Evolutionary conservation across 2,113 vertebrate species (phyloP).

Genomic region (Cnemophilus loriae): DNA sequence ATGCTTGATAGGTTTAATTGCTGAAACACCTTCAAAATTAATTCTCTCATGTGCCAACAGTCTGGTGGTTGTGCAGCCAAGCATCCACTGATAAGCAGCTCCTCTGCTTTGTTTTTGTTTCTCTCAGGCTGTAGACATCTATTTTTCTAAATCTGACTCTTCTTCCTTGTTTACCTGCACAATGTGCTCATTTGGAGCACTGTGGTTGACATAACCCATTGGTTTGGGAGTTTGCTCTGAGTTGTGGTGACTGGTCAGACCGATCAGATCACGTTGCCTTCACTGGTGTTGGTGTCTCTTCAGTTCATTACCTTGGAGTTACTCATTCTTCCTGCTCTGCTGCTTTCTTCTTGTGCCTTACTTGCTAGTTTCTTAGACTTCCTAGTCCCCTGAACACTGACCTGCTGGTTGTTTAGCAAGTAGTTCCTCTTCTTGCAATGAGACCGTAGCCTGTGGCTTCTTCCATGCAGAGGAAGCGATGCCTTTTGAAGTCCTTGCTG

Average conservation of each 20-base stretch:
- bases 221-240: neutral
- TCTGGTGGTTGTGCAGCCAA: neutral
- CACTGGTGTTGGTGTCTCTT: neutral
- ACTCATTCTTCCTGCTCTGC: neutral
- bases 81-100: neutral
- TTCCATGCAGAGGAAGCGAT: neutral
- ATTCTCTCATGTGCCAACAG: neutral
- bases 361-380: neutral
- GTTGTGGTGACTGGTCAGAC: neutral
- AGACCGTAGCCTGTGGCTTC: neutral
- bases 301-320: neutral
- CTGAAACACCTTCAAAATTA: neutral
- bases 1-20: neutral
- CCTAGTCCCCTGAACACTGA: neutral
- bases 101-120: neutral
- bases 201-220: neutral
- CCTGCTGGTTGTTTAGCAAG: neutral
- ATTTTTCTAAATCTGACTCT: neutral
- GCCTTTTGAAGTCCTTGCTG: neutral
- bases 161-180: conserved; percentile 3
- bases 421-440: neutral
- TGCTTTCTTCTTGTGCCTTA: neutral
- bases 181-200: neutral
- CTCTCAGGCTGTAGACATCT: neutral
- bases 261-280: neutral